Evolutionary conservation across 2,888 invertebrate genomes (phyloP).

Genomic region (Zygogramma bicolorata): DNA sequence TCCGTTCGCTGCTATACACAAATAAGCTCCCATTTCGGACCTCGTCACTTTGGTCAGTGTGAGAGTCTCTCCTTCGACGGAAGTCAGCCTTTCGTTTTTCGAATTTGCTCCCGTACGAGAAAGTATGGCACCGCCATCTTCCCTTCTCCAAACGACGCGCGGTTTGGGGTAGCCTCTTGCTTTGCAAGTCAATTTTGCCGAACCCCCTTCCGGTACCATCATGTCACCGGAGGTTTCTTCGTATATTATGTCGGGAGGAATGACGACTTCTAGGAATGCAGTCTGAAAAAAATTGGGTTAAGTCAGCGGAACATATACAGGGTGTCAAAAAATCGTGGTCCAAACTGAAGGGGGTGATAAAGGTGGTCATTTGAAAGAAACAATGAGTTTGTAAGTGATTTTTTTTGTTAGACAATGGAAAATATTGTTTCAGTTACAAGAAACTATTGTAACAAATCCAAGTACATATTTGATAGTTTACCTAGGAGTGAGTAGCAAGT

Average conservation of each 20-base stretch:
- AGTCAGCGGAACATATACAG: too few species aligned
- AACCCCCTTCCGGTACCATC: conserved; percentile 94
- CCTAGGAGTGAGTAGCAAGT: too few species aligned
- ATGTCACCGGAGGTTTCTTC: conserved; percentile 93
- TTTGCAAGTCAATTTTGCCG: conserved; percentile 88
- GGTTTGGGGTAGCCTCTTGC: conserved; percentile 88
- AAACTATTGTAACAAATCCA: too few species aligned
- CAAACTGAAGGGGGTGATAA: too few species aligned
- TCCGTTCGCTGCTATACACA: conserved; percentile 90
- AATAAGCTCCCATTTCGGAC: conserved; percentile 90
- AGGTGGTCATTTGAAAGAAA: too few species aligned
- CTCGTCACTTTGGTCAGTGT: conserved; percentile 87
- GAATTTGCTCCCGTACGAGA: conserved; percentile 79
- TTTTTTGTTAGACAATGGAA: too few species aligned
- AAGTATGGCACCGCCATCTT: conserved; percentile 87
- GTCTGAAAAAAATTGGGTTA: conserved; percentile 45
- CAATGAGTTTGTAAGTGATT: too few species aligned
- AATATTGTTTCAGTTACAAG: too few species aligned
- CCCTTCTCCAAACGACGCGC: conserved; percentile 86
- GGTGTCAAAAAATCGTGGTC: too few species aligned
- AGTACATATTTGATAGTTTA: too few species aligned
- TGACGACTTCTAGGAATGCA: conserved; percentile 88
- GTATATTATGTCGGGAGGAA: conserved; percentile 90
- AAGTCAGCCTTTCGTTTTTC: conserved; percentile 81
- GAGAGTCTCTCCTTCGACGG: conserved; percentile 84